Conservation (phyloP, 2,888 invertebrate genomes). For the Junonia oenone region DNA sequence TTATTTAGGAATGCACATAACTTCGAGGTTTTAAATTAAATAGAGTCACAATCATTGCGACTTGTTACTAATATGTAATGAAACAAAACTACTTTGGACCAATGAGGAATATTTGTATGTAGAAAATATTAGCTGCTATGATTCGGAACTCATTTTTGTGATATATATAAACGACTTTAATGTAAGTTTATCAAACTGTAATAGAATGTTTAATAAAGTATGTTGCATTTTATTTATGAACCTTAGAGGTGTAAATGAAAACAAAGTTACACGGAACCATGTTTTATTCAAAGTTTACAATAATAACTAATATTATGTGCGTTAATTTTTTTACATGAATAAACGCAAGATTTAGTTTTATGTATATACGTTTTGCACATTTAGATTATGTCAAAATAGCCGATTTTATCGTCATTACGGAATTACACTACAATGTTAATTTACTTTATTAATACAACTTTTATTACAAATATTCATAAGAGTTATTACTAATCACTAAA, state of each 20-base stretch:
- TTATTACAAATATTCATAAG: conserved; percentile 39
- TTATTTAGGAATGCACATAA: not conserved
- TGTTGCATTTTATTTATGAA: conserved; percentile 15
- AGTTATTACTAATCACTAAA: conserved; percentile 45
- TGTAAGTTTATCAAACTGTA: conserved; percentile 48
- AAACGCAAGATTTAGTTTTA: conserved; percentile 2
- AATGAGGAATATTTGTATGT: conserved; percentile 19
- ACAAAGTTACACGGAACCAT: conserved; percentile 14
- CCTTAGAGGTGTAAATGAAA: not conserved
- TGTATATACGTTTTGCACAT: conserved; percentile 1
- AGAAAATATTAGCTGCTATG: conserved; percentile 40
- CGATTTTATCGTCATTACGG: conserved; percentile 2
- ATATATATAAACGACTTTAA: conserved; percentile 47
- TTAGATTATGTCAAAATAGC: not conserved
- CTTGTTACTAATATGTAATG: not conserved
- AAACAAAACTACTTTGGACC: conserved; percentile 26
- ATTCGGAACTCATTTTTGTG: conserved; percentile 51
- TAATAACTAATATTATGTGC: conserved; percentile 36
- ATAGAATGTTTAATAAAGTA: conserved; percentile 48
- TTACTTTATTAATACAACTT: conserved; percentile 42
- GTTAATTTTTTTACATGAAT: conserved; percentile 26
- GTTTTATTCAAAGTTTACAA: conserved; percentile 36
- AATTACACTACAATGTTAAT: conserved; percentile 30
- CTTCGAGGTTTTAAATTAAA: not conserved
- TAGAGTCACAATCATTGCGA: not conserved